These are phyloP conservation scores for Brenthis hecate DNA, from an alignment of 2,888 invertebrate species.

Conservation along the genomic window DNA sequence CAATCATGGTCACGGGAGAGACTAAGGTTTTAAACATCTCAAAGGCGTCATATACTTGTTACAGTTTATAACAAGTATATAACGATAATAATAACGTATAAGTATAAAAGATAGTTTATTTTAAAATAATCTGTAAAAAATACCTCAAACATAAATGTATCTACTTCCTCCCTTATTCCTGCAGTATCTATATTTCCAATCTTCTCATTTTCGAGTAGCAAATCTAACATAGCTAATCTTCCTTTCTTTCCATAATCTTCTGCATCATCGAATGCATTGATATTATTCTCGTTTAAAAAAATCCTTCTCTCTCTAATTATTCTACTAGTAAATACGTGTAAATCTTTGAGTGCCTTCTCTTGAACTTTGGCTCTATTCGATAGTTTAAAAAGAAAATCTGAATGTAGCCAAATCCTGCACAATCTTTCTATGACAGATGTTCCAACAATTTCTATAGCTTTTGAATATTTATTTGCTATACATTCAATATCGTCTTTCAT, in stretches of 20 bases:
- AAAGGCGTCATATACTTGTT: too few species aligned
- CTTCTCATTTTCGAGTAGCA: constrained; percentile 81
- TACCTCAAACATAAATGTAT: constrained; percentile 88
- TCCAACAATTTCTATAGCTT: constrained; percentile 35
- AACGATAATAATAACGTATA: too few species aligned
- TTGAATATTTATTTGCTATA: constrained; percentile 36
- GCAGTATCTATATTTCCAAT: constrained; percentile 80
- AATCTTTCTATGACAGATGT: constrained; percentile 28
- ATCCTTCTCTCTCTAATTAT: constrained; percentile 39
- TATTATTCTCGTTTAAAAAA: constrained; percentile 32
- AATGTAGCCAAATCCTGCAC: constrained; percentile 36
- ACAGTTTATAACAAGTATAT: too few species aligned
- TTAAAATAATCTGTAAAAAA: background rate
- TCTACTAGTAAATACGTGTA: constrained; percentile 39
- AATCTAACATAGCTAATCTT: constrained; percentile 84
- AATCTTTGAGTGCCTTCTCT: constrained; percentile 29
- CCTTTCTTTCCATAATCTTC: constrained; percentile 56
- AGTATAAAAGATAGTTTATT: too few species aligned
- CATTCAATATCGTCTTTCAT: constrained; percentile 34
- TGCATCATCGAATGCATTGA: constrained; percentile 12
- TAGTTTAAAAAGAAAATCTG: constrained; percentile 30
- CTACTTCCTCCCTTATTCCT: constrained; percentile 86
- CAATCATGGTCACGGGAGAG: too few species aligned
- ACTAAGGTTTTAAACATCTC: too few species aligned
- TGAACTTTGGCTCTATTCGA: constrained; percentile 27